phyloP scores from a whole-genome alignment of 2,113 vertebrate species.

The Hydrolagus affinis region DNA sequence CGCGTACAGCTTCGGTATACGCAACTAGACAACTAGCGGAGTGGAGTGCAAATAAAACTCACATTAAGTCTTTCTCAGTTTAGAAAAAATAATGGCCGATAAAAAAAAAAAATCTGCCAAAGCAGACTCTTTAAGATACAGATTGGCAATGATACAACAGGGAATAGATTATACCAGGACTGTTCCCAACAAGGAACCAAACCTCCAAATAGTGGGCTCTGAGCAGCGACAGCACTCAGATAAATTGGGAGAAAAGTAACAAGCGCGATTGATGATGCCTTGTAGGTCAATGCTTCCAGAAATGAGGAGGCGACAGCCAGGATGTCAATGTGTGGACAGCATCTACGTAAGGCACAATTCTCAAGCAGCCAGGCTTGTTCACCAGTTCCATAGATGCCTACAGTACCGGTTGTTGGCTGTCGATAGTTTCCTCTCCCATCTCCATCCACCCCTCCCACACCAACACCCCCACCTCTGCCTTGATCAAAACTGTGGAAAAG shows the following conservation, averaged over 20 bases:
- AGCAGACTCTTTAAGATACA: too few relatives aligned
- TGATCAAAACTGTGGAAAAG: too few relatives aligned
- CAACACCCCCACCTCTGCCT: neutral
- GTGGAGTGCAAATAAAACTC: too few relatives aligned
- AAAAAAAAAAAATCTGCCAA: neutral
- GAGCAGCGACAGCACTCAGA: neutral
- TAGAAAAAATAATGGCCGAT: neutral
- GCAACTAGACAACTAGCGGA: constrained; percentile 55
- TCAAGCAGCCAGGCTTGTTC: neutral
- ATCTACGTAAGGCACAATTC: constrained; percentile 8
- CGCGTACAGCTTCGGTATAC: constrained; percentile 50
- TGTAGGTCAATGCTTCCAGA: neutral
- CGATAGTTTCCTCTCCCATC: neutral
- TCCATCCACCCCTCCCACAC: neutral
- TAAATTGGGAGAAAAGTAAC: neutral
- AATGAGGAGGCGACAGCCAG: neutral
- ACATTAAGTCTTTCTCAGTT: too few relatives aligned
- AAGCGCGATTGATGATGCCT: neutral
- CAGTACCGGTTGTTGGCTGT: too few relatives aligned
- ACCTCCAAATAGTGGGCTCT: neutral
- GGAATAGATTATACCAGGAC: neutral
- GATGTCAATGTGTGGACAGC: neutral
- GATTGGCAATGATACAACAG: neutral
- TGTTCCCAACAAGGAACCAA: neutral
- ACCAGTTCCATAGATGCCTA: too few relatives aligned